Conservation (phyloP, 2,888 invertebrate species). For the Zele albiditarsus region DNA sequence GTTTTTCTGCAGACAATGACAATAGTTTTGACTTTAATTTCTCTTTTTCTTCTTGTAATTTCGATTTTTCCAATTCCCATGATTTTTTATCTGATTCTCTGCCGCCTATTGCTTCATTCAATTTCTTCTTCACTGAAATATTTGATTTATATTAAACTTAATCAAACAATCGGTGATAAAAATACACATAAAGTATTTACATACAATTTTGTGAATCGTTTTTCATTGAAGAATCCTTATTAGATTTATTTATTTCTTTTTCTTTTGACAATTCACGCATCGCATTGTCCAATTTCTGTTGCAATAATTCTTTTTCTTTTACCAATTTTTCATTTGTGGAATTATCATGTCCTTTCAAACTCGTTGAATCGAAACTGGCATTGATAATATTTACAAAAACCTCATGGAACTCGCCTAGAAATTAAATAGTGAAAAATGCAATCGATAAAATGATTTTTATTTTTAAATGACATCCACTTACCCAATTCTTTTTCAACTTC, state of each 20-base stretch:
- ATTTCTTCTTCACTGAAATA: conserved; percentile 73
- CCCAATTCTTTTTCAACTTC: conserved; percentile 91
- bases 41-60: conserved; percentile 74
- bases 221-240: conserved; percentile 70
- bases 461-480: conserved; percentile 30
- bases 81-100: conserved; percentile 64
- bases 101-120: conserved; percentile 73
- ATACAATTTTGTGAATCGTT: conserved; percentile 56
- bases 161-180: neutral
- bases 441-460: neutral
- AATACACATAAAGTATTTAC: conserved; percentile 28
- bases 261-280: conserved; percentile 59
- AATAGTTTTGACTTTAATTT: conserved; percentile 74
- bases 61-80: conserved; percentile 75
- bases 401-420: conserved; percentile 62
- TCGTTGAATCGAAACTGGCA: conserved; percentile 58
- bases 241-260: conserved; percentile 75
- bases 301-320: conserved; percentile 66
- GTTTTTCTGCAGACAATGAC: conserved; percentile 74
- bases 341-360: conserved; percentile 55
- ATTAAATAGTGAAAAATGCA: conserved; percentile 5
- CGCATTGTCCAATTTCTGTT: conserved; percentile 64
- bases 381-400: conserved; percentile 62
- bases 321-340: conserved; percentile 64
- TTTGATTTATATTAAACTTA: neutral